These are phyloP conservation scores for Apis cerana DNA, from an alignment of 1,140 invertebrate genomes.

Conservation along the genomic window DNA sequence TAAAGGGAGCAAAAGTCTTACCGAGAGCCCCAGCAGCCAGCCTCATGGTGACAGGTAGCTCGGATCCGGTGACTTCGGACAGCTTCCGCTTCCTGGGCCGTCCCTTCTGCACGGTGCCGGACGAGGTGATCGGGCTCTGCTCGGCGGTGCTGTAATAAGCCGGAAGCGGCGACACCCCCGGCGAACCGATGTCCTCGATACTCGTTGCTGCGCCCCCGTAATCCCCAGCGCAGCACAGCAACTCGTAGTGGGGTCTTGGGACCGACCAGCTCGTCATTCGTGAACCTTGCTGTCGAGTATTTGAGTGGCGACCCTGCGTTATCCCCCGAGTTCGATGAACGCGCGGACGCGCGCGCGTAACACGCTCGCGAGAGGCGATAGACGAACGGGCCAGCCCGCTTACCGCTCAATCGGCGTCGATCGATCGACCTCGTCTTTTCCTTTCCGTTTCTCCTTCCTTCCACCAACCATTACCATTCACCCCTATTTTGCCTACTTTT, in stretches of 20 bases:
- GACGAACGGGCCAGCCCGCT: slow-evolving; percentile 26
- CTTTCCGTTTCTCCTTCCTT: neutral
- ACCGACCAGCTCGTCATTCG: slow-evolving; percentile 68
- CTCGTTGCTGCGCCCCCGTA: slow-evolving; percentile 83
- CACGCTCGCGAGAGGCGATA: slow-evolving; percentile 49
- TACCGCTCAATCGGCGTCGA: slow-evolving; percentile 35
- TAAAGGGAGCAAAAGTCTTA: slow-evolving; percentile 76
- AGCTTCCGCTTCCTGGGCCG: slow-evolving; percentile 91
- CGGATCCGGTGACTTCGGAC: slow-evolving; percentile 81
- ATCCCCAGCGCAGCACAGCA: slow-evolving; percentile 82
- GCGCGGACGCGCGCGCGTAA: slow-evolving; percentile 35
- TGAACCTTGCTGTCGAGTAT: slow-evolving; percentile 70
- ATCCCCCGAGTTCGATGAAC: slow-evolving; percentile 64
- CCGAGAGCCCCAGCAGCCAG: slow-evolving; percentile 87
- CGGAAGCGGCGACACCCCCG: slow-evolving; percentile 83
- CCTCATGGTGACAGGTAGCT: slow-evolving; percentile 86
- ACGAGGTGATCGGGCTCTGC: slow-evolving; percentile 78
- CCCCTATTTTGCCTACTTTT: too few species aligned
- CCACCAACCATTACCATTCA: neutral
- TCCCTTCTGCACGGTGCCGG: slow-evolving; percentile 87
- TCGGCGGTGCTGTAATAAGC: slow-evolving; percentile 82
- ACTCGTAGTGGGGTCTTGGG: slow-evolving; percentile 85
- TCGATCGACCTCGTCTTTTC: slow-evolving; percentile 13
- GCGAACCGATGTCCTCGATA: slow-evolving; percentile 82
- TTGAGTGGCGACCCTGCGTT: slow-evolving; percentile 65